Conservation (phyloP, 1,140 invertebrate species). For the Conopomorpha cramerella region DNA sequence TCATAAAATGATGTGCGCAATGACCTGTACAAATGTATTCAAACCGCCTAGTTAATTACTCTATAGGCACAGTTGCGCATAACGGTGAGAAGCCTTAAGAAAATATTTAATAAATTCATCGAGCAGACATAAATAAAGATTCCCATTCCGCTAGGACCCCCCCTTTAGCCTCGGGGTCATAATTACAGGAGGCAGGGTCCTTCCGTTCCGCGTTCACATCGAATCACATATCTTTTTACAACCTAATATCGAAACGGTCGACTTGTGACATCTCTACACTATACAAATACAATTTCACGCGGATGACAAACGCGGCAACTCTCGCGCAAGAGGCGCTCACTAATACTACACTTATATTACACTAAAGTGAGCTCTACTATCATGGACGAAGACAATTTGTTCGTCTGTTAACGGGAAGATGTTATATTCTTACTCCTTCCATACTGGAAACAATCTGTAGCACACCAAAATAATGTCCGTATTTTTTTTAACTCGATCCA, state of each 20-base stretch:
- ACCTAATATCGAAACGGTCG: constrained; percentile 29
- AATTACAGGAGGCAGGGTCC: constrained; percentile 20
- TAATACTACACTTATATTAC: constrained; percentile 23
- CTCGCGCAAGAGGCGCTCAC: constrained; percentile 9
- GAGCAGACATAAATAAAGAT: constrained; percentile 21
- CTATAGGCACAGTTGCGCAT: constrained; percentile 36
- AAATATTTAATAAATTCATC: constrained; percentile 36
- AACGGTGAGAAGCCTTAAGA: constrained; percentile 42
- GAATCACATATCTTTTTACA: constrained; percentile 34
- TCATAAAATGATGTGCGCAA: constrained; percentile 23
- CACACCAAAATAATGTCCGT: constrained; percentile 51
- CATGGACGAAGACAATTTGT: constrained; percentile 23
- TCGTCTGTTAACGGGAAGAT: constrained; percentile 37
- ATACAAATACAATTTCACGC: constrained; percentile 12
- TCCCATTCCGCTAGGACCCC: constrained; percentile 13
- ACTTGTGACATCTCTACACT: constrained; percentile 25
- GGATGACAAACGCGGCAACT: constrained; percentile 17
- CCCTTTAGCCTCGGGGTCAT: constrained; percentile 19
- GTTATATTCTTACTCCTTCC: constrained; percentile 43
- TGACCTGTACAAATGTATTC: constrained; percentile 18
- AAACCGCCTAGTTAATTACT: constrained; percentile 10
- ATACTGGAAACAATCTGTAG: constrained; percentile 56
- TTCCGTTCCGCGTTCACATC: constrained; percentile 4
- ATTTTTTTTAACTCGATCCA: constrained; percentile 22
- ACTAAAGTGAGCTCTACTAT: constrained; percentile 18